Conservation (phyloP, 2,888 invertebrate genomes). For the Tanytarsus gracilentus region DNA sequence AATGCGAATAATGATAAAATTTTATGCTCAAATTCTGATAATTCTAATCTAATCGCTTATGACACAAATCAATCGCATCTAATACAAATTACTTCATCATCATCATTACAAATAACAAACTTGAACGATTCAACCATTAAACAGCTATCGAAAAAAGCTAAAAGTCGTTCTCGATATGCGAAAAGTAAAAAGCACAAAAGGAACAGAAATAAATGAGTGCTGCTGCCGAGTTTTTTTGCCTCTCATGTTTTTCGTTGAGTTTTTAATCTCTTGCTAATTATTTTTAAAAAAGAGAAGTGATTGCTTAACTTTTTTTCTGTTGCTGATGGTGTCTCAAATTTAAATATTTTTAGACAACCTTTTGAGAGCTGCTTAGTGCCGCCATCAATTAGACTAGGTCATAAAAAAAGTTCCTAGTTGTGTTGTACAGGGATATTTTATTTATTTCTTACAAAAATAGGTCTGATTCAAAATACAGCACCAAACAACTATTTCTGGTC, state of each 20-base stretch:
- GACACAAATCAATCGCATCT: not conserved
- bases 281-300: no score
- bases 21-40: conserved; percentile 16
- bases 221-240: no score
- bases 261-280: not conserved
- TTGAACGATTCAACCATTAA: not conserved
- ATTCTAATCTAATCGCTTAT: not conserved
- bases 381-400: no score
- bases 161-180: conserved; percentile 3
- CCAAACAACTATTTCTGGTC: not conserved
- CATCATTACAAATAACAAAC: conserved; percentile 7
- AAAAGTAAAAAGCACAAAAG: conserved; percentile 16
- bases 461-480: no score
- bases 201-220: conserved; percentile 9
- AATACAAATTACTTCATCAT: conserved; percentile 25
- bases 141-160: not conserved
- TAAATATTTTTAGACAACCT: no score
- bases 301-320: no score
- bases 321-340: no score
- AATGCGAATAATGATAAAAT: conserved; percentile 24
- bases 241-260: not conserved
- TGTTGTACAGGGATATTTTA: no score
- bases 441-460: no score
- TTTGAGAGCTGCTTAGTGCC: no score
- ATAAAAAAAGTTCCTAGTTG: no score